These are phyloP conservation scores for Macropodus opercularis DNA, from an alignment of 2,797 vertebrate species.

Conservation along the genomic window DNA sequence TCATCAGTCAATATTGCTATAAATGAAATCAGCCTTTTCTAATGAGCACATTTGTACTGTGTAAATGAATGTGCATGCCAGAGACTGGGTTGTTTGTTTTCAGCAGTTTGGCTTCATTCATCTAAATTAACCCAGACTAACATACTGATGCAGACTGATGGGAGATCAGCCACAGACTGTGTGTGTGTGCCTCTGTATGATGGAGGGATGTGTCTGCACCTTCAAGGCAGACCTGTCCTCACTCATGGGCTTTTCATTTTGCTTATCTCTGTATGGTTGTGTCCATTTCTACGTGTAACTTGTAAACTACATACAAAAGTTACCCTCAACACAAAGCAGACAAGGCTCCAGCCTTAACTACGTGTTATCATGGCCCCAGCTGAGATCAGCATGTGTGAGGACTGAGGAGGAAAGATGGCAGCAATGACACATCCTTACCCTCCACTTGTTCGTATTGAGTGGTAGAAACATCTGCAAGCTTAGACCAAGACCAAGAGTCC, in stretches of 20 bases:
- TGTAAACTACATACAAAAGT: constrained; percentile 22
- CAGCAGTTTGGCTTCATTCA: constrained; percentile 49
- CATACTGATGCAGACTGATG: constrained; percentile 41
- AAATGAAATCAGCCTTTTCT: constrained; percentile 17
- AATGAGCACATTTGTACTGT: constrained; percentile 40
- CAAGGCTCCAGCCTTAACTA: constrained; percentile 28
- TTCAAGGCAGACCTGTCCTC: background rate
- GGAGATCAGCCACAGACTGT: constrained; percentile 7
- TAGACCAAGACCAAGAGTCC: constrained; percentile 56
- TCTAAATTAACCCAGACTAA: constrained; percentile 51
- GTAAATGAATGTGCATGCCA: constrained; percentile 32
- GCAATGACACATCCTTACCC: constrained; percentile 44
- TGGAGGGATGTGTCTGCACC: background rate
- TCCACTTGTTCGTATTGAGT: constrained; percentile 40
- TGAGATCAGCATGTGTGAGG: constrained; percentile 23
- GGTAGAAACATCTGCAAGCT: constrained; percentile 46
- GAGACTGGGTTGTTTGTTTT: constrained; percentile 43
- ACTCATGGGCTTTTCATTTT: background rate
- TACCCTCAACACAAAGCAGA: constrained; percentile 1
- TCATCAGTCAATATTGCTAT: constrained; percentile 17
- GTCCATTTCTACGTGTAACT: background rate
- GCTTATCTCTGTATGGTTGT: background rate
- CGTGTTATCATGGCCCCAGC: constrained; percentile 14
- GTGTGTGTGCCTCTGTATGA: background rate
- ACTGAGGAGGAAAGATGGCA: constrained; percentile 33